A percentile compares a stretch with the other conserved stretches of the same genome.
Evolutionary conservation across 2,888 invertebrate genomes (phyloP).

Genomic region (Archaeoteleia sp.): DNA sequence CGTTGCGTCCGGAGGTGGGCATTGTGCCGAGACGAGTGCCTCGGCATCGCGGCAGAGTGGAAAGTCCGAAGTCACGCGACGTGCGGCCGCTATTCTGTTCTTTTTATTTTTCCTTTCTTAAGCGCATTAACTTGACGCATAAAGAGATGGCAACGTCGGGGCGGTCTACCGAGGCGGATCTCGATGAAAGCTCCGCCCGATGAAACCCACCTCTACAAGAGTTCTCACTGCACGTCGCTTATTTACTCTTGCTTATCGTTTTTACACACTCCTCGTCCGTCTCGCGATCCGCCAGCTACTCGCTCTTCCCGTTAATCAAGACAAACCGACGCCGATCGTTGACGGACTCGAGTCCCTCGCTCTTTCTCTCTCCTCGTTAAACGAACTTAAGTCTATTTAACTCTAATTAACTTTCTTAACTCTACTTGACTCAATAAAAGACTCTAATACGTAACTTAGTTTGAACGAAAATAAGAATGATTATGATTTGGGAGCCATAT

Average conservation of each 20-base stretch:
- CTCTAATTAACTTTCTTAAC: too few species aligned
- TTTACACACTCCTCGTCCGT: constrained; percentile 47
- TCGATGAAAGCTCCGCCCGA: constrained; percentile 71
- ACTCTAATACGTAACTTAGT: too few species aligned
- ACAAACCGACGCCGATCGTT: constrained; percentile 23
- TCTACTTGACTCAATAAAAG: too few species aligned
- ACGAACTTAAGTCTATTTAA: too few species aligned
- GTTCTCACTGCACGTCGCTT: constrained; percentile 49
- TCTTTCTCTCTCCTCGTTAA: too few species aligned
- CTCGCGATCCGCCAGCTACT: constrained; percentile 48
- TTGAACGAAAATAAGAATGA: too few species aligned
- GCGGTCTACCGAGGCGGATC: constrained; percentile 70
- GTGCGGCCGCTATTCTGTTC: constrained; percentile 35
- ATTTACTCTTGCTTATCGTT: constrained; percentile 54
- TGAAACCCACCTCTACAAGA: constrained; percentile 51
- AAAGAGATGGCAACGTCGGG: constrained; percentile 60
- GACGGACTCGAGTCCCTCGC: not conserved
- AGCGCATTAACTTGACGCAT: constrained; percentile 52
- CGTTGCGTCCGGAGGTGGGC: constrained; percentile 22
- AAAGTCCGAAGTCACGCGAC: constrained; percentile 51
- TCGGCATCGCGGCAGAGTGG: constrained; percentile 27
- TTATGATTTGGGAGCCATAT: too few species aligned
- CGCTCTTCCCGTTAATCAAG: constrained; percentile 30
- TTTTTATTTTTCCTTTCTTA: constrained; percentile 45
- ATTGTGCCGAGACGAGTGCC: constrained; percentile 30